Base-by-base conservation (phyloP, 2,113 vertebrate species). In the Leuciscus idus region DNA sequence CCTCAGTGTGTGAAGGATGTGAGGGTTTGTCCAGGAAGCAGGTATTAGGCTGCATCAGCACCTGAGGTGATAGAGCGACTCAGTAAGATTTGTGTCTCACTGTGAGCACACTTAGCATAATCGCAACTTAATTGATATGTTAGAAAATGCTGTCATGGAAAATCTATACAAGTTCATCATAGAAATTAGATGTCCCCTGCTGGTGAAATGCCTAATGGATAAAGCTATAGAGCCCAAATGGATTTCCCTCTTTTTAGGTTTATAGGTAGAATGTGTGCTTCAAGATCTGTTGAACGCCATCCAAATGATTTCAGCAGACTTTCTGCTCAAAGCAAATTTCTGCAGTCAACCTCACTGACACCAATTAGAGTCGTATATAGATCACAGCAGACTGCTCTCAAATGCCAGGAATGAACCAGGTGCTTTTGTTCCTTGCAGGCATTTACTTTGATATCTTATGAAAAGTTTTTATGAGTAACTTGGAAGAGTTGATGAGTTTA, bases 31-130 rank as follows among this genome's bases (percentile, higher is more conserved):
- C 62, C 36, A 19, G n/a, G 78, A 64, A 64, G 36, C 57, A 28
- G 15, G 59, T 57, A 23, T 21, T 48, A 48, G 36, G 9, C 79
- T 46, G 55, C 86, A 39, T 30, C 68, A 28, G 57, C 57, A 79
- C 59, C 79, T 3, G 66, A 57, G 30, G 13, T 59, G 81, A 81
- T 66, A 55, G 78, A 85, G 73, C 52, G 52, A 28, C 52, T 80
- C 75, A 7, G 55, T 36, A 36, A 80, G 33, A 61, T 80, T 55
- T 84, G 43, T 6, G 89, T 91, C 68, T 86, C n/a, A 72, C 36
- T 70, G 30, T 87, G 72, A 83, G 46, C 85, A 81, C 77, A 72
- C 68, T 21, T 12, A 73, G 61, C 81, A 50, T 85, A 62, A 80
- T 19, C 23, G 9, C 78, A 64, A 48, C 57, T 26, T 48, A 64